phyloP scores from a whole-genome alignment of 2,888 invertebrate species.

The Charanyca ferruginea region DNA sequence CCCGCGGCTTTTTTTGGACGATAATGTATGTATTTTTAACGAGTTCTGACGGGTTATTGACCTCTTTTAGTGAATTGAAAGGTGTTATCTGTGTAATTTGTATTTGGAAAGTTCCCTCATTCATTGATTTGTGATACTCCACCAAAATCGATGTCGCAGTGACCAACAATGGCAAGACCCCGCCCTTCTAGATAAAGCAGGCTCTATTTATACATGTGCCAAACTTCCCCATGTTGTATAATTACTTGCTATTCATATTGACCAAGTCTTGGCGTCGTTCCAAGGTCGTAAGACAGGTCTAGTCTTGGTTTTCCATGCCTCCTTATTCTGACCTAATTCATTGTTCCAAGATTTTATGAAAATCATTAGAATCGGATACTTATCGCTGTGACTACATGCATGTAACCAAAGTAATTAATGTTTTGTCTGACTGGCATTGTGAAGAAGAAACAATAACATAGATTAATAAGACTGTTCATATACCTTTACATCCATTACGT shows the following conservation, averaged over 20 bases:
- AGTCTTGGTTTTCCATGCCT: slow-evolving; percentile 6
- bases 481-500: slow-evolving; percentile 8
- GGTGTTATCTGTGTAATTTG: slow-evolving; percentile 15
- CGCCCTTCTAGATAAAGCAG: slow-evolving; percentile 3
- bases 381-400: background rate
- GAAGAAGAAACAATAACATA: slow-evolving; percentile 52
- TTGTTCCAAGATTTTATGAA: background rate
- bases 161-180: slow-evolving; percentile 20
- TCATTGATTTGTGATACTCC: background rate
- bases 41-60: slow-evolving; percentile 26
- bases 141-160: background rate
- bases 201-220: slow-evolving; percentile 9
- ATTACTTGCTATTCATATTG: slow-evolving; percentile 39
- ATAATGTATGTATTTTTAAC: slow-evolving; percentile 38
- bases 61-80: slow-evolving; percentile 23
- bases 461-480: slow-evolving; percentile 12
- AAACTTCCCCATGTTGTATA: slow-evolving; percentile 27
- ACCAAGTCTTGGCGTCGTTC: slow-evolving; percentile 44
- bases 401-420: slow-evolving; percentile 1
- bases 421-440: slow-evolving; percentile 20
- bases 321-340: slow-evolving; percentile 35
- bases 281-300: slow-evolving; percentile 27
- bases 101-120: slow-evolving; percentile 4
- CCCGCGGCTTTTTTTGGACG: slow-evolving; percentile 28
- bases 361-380: background rate